Evolutionary conservation across 2,797 vertebrate genomes (phyloP), one percentile per base, ranked within the genome.

Genomic region (Gallinago solitaria): DNA sequence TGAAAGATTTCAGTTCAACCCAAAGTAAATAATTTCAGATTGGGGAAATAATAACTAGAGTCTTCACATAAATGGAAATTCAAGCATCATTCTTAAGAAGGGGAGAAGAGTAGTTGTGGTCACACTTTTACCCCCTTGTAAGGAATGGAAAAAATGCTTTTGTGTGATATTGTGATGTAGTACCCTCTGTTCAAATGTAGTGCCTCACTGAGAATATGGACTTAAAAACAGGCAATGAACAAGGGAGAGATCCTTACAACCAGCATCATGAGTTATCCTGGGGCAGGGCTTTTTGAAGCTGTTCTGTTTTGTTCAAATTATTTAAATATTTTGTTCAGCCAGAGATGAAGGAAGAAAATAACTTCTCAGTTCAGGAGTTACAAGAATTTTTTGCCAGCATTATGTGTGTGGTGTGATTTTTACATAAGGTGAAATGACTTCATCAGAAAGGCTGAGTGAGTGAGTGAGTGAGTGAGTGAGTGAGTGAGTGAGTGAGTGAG

Each of bases 1-100:
- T 73, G 43, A 83, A 93, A 82, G 12, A 87, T 89, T 84, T 80
- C 17, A n/a, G 39, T 84, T 89, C 74, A 90, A 53, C 37, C 75
- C 53, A 87, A 88, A 91, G 81, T 57, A 92, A 93, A 79, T 87
- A 69, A 82, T 84, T 93, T 93, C 59, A 77, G 11, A 45, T 23
- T 48, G 35, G 6, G 11, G 32, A 45, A 39, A 76, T 79, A 90
- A 70, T 84, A 79, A 67, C n/a, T 79, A 37, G 37, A 80, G 27
- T 67, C 30, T 63, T 93, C 48, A 82, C 18, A 47, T 33, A 60
- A 82, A 56, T 73, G 51, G n/a, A 78, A 94, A 63, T 84, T 63
- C 23, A 81, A 59, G 27, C 67, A 39, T 90, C 30, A 13, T 83
- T 84, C 59, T n/a, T 73, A 82, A 73, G 54, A 88, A 59, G 56